phyloP scores from a whole-genome alignment of 1,140 invertebrate species.

The Diorhabda carinulata region DNA sequence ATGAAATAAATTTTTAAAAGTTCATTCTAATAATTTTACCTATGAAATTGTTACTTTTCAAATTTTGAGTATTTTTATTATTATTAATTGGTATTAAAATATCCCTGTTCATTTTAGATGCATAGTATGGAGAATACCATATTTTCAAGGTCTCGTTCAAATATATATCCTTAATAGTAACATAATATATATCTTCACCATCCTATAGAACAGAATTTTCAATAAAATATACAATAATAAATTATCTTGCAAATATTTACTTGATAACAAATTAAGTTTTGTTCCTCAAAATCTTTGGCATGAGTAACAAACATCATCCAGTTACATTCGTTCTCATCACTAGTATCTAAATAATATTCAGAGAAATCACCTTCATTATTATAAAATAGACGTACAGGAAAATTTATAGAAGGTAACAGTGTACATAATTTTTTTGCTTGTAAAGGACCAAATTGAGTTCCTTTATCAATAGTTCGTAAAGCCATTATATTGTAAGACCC shows the following conservation, averaged over 20 bases:
- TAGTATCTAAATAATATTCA: conserved; percentile 53
- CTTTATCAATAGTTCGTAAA: conserved; percentile 30
- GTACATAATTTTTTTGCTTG: conserved; percentile 38
- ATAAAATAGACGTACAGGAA: conserved; percentile 44
- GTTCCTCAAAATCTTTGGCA: conserved; percentile 49
- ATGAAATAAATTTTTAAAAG: neutral
- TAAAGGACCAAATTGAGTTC: conserved; percentile 44
- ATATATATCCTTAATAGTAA: conserved; percentile 53
- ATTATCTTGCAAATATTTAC: conserved; percentile 33
- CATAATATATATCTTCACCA: conserved; percentile 58
- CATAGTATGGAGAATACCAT: conserved; percentile 58
- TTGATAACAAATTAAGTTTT: conserved; percentile 66
- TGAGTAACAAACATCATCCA: conserved; percentile 62
- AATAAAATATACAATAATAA: conserved; percentile 14
- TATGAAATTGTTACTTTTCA: neutral
- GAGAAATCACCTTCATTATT: conserved; percentile 23
- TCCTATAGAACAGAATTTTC: conserved; percentile 42
- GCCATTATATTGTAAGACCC: conserved; percentile 30
- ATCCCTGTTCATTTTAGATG: conserved; percentile 47
- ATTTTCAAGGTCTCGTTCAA: conserved; percentile 57
- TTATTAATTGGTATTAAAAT: conserved; percentile 23
- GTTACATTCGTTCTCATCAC: conserved; percentile 56
- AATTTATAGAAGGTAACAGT: conserved; percentile 36
- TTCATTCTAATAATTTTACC: neutral
- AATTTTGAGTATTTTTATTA: neutral